Evolutionary conservation across 2,113 vertebrate species (phyloP).

Genomic region (Mirza zaza): DNA sequence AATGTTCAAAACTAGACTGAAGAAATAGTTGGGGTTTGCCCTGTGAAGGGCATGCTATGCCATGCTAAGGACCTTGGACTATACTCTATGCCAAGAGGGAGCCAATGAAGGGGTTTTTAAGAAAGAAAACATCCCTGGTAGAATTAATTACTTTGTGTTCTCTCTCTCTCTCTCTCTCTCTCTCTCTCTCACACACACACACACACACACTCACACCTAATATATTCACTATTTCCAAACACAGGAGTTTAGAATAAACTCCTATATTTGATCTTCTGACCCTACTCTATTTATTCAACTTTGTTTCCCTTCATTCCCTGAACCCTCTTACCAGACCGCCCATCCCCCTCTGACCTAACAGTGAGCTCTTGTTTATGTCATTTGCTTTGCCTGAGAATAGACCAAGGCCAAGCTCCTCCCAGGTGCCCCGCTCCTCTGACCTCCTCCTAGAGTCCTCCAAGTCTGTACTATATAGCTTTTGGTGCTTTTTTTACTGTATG

Average conservation of each 20-base stretch:
- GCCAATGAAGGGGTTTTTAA: background rate
- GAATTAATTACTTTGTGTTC: background rate
- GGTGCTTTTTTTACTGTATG: background rate
- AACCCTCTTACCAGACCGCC: background rate
- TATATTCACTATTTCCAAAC: background rate
- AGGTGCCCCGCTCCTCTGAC: background rate
- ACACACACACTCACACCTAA: background rate
- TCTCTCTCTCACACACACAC: background rate
- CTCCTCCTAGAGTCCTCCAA: background rate
- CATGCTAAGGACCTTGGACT: background rate
- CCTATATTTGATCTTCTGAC: background rate
- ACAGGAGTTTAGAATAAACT: background rate
- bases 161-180: background rate
- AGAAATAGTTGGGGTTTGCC: background rate
- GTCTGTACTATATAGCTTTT: background rate
- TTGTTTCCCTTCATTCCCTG: background rate
- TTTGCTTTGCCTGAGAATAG: background rate
- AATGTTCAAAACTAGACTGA: slow-evolving; percentile 35
- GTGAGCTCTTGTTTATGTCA: slow-evolving; percentile 22
- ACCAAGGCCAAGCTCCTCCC: background rate
- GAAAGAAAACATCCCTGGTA: background rate
- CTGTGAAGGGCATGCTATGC: background rate
- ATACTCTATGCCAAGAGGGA: background rate
- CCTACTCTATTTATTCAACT: background rate
- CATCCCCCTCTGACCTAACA: background rate